A percentile compares a stretch with the other conserved stretches of the same genome.
Conservation (phyloP, 2,888 invertebrate genomes). For the Darwinula stevensoni region DNA sequence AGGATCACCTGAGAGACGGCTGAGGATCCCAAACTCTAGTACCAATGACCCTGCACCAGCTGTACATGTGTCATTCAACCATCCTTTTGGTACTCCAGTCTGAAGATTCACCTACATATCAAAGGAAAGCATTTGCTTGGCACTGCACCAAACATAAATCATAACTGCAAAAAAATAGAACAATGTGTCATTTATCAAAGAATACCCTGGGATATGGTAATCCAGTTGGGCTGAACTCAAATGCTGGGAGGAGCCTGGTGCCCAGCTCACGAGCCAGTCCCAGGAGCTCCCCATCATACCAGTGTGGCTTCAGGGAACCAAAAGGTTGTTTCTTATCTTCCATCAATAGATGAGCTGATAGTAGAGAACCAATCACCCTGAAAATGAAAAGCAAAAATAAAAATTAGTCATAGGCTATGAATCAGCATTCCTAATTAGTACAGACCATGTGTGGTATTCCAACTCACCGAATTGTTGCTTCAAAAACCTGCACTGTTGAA, state of each 20-base stretch:
- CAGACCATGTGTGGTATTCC: too few species aligned
- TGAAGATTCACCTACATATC: constrained; percentile 22
- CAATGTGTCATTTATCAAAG: constrained; percentile 3
- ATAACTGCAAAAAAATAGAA: background rate
- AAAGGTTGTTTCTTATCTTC: constrained; percentile 23
- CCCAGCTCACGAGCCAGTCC: constrained; percentile 28
- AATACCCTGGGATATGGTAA: constrained; percentile 22
- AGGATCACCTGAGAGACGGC: constrained; percentile 24
- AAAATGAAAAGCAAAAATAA: too few species aligned
- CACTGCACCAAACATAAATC: constrained; percentile 6
- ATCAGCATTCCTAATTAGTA: background rate
- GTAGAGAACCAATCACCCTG: constrained; percentile 25
- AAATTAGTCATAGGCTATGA: constrained; percentile 1
- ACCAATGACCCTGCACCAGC: constrained; percentile 29
- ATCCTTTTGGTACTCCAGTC: constrained; percentile 20
- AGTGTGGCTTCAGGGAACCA: constrained; percentile 19
- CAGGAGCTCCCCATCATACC: constrained; percentile 25
- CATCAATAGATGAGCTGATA: constrained; percentile 29
- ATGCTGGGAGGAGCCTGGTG: constrained; percentile 25
- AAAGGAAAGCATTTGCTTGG: too few species aligned
- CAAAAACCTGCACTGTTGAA: constrained; percentile 30
- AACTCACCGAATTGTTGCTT: constrained; percentile 26
- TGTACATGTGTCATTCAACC: constrained; percentile 26
- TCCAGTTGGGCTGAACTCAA: constrained; percentile 25
- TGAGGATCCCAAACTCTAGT: constrained; percentile 28